phyloP scores from a whole-genome alignment of 2,113 vertebrate species.

The Perca schrenkii region DNA sequence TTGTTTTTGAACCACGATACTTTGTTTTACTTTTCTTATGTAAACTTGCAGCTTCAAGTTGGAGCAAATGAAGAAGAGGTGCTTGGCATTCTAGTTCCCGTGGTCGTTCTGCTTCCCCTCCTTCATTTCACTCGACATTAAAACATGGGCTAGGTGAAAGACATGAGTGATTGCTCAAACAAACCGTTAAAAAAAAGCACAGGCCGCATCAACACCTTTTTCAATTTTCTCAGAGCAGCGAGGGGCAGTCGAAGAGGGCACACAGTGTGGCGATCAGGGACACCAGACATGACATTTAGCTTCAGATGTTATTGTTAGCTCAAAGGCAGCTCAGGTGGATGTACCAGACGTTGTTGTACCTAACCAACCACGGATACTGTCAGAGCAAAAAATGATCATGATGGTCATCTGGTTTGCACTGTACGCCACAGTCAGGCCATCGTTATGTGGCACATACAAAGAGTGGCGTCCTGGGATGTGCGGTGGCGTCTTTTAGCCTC shows the following conservation, averaged over 20 bases:
- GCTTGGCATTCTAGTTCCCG: conserved; percentile 47
- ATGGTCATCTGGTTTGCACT: conserved; percentile 48
- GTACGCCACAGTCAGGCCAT: conserved; percentile 19
- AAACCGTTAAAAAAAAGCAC: conserved; percentile 51
- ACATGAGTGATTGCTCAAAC: conserved; percentile 55
- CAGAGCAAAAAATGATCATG: conserved; percentile 4
- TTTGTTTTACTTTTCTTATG: conserved; percentile 84
- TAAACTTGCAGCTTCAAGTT: conserved; percentile 97
- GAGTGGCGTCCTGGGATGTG: conserved; percentile 50
- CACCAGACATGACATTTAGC: conserved; percentile 57
- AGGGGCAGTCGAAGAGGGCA: conserved; percentile 58
- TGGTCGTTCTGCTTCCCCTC: conserved; percentile 33
- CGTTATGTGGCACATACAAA: conserved; percentile 44
- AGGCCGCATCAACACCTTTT: conserved; percentile 31
- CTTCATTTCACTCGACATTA: conserved; percentile 44
- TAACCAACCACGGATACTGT: conserved; percentile 22
- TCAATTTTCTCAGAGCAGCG: conserved; percentile 44
- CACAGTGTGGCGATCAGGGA: conserved; percentile 45
- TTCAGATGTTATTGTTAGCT: conserved; percentile 44
- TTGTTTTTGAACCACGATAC: conserved; percentile 83
- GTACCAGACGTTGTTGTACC: conserved; percentile 32
- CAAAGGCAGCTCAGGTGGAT: conserved; percentile 40
- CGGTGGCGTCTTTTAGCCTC: conserved; percentile 58
- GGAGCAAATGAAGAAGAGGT: conserved; percentile 70
- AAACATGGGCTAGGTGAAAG: conserved; percentile 32